Evolutionary conservation across 2,888 invertebrate species (phyloP).

Genomic region (Stenurella melanura): DNA sequence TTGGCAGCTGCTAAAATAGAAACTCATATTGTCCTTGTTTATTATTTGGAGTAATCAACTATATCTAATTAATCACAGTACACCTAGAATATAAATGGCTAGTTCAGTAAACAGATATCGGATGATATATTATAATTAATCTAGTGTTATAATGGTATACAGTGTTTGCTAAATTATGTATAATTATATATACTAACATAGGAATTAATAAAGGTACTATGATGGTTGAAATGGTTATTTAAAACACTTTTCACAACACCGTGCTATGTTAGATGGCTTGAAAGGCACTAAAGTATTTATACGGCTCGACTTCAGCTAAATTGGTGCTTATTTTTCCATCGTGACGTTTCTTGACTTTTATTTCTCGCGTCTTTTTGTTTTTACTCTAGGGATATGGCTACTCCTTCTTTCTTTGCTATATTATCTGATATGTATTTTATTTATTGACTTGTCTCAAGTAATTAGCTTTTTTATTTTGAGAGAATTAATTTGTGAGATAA

Average conservation of each 20-base stretch:
- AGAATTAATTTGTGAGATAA: too few relatives aligned
- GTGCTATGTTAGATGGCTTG: not conserved
- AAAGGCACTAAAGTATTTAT: slow-evolving; percentile 15
- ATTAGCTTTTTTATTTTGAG: too few relatives aligned
- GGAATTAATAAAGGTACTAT: not conserved
- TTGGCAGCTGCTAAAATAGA: too few relatives aligned
- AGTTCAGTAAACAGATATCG: not conserved
- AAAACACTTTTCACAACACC: not conserved
- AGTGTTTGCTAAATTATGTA: not conserved
- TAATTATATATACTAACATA: not conserved
- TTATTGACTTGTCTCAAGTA: not conserved
- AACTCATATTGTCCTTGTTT: too few relatives aligned
- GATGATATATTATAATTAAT: not conserved
- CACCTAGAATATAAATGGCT: not conserved
- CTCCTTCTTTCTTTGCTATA: not conserved
- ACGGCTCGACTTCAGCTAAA: slow-evolving; percentile 11
- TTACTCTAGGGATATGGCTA: not conserved
- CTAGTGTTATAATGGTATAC: not conserved
- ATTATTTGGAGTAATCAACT: not conserved
- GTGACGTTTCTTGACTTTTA: not conserved
- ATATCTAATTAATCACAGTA: not conserved
- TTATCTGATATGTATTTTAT: not conserved
- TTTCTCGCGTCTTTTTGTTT: slow-evolving; percentile 14
- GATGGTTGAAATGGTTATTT: not conserved
- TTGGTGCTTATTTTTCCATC: slow-evolving; percentile 20